Evolutionary conservation across 2,888 invertebrate genomes (phyloP), one percentile per base, ranked within the genome.

Genomic region (Cenopis cana): DNA sequence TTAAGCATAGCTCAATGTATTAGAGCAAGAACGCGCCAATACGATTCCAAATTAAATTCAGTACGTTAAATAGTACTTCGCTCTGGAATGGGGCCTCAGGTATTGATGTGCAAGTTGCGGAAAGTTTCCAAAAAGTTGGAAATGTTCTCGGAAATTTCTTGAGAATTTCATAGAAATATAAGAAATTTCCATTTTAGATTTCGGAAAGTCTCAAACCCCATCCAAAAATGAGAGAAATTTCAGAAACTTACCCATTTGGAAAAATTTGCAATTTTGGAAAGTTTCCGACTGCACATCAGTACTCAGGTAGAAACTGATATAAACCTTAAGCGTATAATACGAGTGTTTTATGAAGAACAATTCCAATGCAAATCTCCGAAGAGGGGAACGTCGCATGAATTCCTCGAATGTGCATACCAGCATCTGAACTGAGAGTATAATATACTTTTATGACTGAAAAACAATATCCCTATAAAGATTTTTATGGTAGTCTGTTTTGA

Each of bases 251-350:
- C n/a, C n/a, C n/a, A n/a, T n/a, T n/a, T n/a, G n/a, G n/a, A n/a
- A n/a, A n/a, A n/a, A n/a, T n/a, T n/a, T n/a, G n/a, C n/a, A n/a
- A n/a, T n/a, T n/a, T n/a, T n/a, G n/a, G n/a, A n/a, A n/a, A n/a
- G n/a, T n/a, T n/a, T n/a, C n/a, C n/a, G n/a, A n/a, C n/a, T n/a
- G n/a, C n/a, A n/a, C n/a, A n/a, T n/a, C n/a, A n/a, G n/a, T n/a
- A n/a, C n/a, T n/a, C n/a, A n/a, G n/a, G n/a, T n/a, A n/a, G n/a
- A n/a, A n/a, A n/a, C n/a, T n/a, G n/a, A n/a, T n/a, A 46, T 46
- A 46, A 46, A 46, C n/a, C 46, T 46, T 46, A 8, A 46, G 46
- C 46, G 46, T 46, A 46, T 46, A n/a, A n/a, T 46, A n/a, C 46
- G 8, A 12, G n/a, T 46, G n/a, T n/a, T 46, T 46, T 46, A 46